Base-by-base conservation (phyloP, 2,888 invertebrate genomes). In the Endomychus coccineus region DNA sequence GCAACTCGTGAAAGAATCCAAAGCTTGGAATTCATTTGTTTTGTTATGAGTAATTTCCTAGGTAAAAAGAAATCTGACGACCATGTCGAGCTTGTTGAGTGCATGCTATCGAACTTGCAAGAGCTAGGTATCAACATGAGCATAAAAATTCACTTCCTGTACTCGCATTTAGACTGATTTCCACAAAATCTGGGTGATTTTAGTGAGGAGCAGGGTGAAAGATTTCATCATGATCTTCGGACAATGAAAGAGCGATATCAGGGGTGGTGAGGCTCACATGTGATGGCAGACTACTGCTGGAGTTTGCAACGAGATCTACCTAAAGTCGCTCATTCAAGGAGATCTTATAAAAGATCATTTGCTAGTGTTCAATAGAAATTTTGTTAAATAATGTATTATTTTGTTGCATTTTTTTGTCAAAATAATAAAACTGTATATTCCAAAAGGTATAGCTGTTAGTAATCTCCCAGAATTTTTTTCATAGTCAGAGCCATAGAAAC, bases 231-330 rank as follows among this genome's bases (percentile, higher is more conserved):
- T n/a, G n/a, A n/a, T n/a, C n/a, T n/a, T n/a, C n/a, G n/a, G n/a
- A n/a, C n/a, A n/a, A n/a, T n/a, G n/a, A n/a, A n/a, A n/a, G n/a
- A n/a, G n/a, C n/a, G n/a, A n/a, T n/a, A n/a, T n/a, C n/a, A n/a
- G n/a, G n/a, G n/a, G n/a, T n/a, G n/a, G n/a, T n/a, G n/a, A n/a
- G n/a, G 48, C 39, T 24, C 40, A 19, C 45, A 42, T 34, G 60
- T 58, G 54, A 45, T 56, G 43, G 55, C 51, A 4, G 57, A 58
- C 36, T 59, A 53, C 45, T 54, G 54, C 37, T 58, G 52, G 53
- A 49, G 23, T 15, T 16, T 56, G 11, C 27, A 41, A 22, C 7
- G 25, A 16, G 33, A 37, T 15, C 16, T 14, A 16, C 28, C 32
- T 19, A 16, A 32, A 16, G 5, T 19, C 30, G 10, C 12, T 17